Evolutionary conservation across 2,888 invertebrate species (phyloP).

Genomic region (Pandemis corylana): DNA sequence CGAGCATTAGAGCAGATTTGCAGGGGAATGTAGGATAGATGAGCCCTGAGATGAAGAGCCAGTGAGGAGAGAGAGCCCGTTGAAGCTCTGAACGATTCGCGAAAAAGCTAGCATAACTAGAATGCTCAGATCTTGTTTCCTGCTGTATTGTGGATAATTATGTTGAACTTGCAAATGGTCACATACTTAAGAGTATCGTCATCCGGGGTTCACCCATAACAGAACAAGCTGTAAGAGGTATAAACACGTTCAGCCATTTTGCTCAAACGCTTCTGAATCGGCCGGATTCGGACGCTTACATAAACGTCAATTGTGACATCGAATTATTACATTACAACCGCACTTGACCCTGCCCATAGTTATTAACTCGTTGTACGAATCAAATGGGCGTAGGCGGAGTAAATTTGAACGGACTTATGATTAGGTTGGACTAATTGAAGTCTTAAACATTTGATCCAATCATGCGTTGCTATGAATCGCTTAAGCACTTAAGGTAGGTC

Average conservation of each 20-base stretch:
- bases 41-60: too few species aligned
- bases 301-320: slow-evolving; percentile 46
- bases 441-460: slow-evolving; percentile 21
- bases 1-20: neutral
- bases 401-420: slow-evolving; percentile 31
- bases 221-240: neutral
- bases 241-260: neutral
- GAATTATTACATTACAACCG: slow-evolving; percentile 70
- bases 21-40: too few species aligned
- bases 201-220: neutral
- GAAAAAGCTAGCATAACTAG: too few species aligned
- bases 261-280: slow-evolving; percentile 26
- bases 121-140: too few species aligned
- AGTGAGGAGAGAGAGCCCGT: too few species aligned
- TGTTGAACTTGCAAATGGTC: neutral
- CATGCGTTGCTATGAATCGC: neutral
- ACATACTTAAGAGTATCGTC: neutral
- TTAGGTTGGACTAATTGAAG: slow-evolving; percentile 45
- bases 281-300: slow-evolving; percentile 45
- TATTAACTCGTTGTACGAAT: slow-evolving; percentile 44
- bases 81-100: too few species aligned
- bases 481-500: neutral
- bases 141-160: too few species aligned
- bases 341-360: slow-evolving; percentile 72
- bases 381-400: slow-evolving; percentile 40